Base-by-base conservation (phyloP, 2,113 vertebrate genomes). In the Chloebia gouldiae region DNA sequence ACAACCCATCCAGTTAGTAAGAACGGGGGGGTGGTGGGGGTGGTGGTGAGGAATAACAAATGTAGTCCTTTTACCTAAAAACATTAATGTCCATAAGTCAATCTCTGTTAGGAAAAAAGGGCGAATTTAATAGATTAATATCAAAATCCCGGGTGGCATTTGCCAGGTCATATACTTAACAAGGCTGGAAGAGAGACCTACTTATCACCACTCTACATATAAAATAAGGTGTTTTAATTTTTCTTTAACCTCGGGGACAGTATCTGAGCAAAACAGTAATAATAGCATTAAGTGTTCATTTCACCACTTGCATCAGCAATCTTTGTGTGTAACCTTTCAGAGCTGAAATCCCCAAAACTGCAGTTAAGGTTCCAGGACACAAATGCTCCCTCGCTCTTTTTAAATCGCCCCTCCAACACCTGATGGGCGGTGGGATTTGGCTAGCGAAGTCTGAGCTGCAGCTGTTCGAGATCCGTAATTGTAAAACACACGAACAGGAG, bases 101-200 rank as follows among this genome's bases (percentile, higher is more conserved):
- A 66, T 64, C 40, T 90, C 23, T 61, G 51, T 84, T 86, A 71
- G 44, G 10, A 47, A 61, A 57, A 59, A 47, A 30, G 6, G 6
- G 24, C 27, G 8, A 59, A 71, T 64, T 81, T 92, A 49, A 40
- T 71, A 88, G 24, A 90, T 95, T 92, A 73, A 53, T 90, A 83
- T 90, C 39, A 83, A 92, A 95, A 94, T 95, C 44, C 47, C 93
- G 70, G 50, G 79, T 82, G 94, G 66, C 92, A 78, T 79, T 95
- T 96, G 95, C 93, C 92, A 95, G 86, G 92, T 90, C 94, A 78
- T 61, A 95, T 93, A 90, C 63, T 86, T 84, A 83, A 86, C 72
- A 93, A 93, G 60, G 28, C 72, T 88, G 37, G 37, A 86, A 70
- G 30, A 77, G n/a, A 86, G 69, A 64, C 49, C 40, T 63, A 75